phyloP scores from a whole-genome alignment of 2,113 vertebrate genomes.

The Myanophis thanlyinensis region DNA sequence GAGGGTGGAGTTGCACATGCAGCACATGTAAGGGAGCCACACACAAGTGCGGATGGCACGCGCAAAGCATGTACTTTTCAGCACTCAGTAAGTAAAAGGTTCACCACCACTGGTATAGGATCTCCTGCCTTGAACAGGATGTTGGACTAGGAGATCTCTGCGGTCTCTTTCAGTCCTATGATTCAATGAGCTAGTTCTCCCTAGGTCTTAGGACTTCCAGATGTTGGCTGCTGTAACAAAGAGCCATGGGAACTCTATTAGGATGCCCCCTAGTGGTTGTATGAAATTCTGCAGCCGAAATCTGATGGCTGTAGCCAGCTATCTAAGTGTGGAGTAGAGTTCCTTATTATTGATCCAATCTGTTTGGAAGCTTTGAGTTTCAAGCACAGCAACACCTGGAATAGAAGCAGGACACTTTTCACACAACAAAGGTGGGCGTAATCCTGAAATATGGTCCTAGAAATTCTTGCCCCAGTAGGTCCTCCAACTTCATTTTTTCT shows the following conservation, averaged over 20 bases:
- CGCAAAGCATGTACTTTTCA: no score
- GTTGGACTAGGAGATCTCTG: no score
- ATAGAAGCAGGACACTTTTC: neutral
- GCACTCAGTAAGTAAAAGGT: no score
- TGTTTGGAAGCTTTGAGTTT: neutral
- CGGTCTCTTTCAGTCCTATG: neutral
- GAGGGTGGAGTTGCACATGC: no score
- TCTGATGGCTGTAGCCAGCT: neutral
- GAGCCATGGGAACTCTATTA: neutral
- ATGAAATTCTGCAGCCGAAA: neutral
- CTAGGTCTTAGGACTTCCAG: neutral
- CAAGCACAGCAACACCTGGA: neutral
- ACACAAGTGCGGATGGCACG: no score
- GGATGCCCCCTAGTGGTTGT: neutral
- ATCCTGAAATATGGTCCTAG: neutral
- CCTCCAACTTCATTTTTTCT: neutral
- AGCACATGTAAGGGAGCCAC: no score
- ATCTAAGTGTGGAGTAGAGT: neutral
- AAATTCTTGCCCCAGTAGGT: neutral
- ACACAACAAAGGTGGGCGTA: neutral
- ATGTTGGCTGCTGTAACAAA: neutral
- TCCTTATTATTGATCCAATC: neutral
- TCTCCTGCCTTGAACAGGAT: no score
- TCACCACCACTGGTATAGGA: no score
- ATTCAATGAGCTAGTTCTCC: neutral